Evolutionary conservation across 2,888 invertebrate genomes (phyloP).

Genomic region (Heteromurus nitidus): DNA sequence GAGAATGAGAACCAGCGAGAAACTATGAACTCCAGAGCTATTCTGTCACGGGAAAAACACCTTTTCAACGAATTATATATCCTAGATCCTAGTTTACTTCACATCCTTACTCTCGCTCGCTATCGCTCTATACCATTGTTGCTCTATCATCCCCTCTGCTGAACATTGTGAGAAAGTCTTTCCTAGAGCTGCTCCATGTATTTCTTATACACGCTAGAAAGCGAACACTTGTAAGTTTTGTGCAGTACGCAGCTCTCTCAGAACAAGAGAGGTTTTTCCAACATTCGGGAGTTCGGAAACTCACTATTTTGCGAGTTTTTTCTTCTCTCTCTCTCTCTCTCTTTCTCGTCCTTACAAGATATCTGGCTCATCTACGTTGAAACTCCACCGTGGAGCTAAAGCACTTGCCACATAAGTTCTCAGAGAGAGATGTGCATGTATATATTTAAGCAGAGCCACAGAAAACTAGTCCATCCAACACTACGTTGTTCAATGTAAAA

Average conservation of each 20-base stretch:
- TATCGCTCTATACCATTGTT: slow-evolving; percentile 31
- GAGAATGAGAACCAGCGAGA: slow-evolving; percentile 60
- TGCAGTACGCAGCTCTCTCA: slow-evolving; percentile 58
- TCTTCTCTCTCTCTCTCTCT: no score
- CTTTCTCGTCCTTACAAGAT: slow-evolving; percentile 40
- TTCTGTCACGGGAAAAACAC: slow-evolving; percentile 64
- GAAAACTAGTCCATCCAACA: slow-evolving; percentile 41
- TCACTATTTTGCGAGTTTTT: slow-evolving; percentile 61
- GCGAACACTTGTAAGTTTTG: slow-evolving; percentile 8
- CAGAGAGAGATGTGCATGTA: slow-evolving; percentile 53
- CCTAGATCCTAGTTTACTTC: no score
- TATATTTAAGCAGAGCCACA: no score
- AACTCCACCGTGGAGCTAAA: slow-evolving; percentile 40
- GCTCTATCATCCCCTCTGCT: slow-evolving; percentile 20
- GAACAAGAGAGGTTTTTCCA: slow-evolving; percentile 59
- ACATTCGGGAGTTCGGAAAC: slow-evolving; percentile 64
- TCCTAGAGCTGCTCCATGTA: no score
- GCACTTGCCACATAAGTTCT: slow-evolving; percentile 57
- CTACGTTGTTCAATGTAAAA: slow-evolving; percentile 13
- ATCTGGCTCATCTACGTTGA: slow-evolving; percentile 37
- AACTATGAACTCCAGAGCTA: slow-evolving; percentile 66
- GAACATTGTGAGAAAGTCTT: slow-evolving; percentile 48
- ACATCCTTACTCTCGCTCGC: slow-evolving; percentile 30
- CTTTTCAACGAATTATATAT: slow-evolving; percentile 41
- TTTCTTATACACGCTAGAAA: not conserved